Evolutionary conservation across 2,113 vertebrate genomes (phyloP).

Genomic region (Megaceryle torquata): DNA sequence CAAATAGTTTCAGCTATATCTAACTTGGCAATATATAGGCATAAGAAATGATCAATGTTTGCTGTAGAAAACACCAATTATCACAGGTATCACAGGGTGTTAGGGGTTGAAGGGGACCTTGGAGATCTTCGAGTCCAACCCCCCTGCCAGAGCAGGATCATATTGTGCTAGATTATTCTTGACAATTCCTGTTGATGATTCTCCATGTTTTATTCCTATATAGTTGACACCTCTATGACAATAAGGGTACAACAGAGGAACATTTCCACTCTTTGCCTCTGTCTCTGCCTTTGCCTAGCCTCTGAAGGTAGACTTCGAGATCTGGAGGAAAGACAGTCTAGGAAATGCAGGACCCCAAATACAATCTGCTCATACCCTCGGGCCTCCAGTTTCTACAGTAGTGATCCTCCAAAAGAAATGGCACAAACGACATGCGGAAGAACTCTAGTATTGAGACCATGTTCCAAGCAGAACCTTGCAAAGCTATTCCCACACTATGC

Average conservation of each 20-base stretch:
- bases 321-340: not conserved
- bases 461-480: not conserved
- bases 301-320: not conserved
- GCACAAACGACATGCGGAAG: fast-evolving
- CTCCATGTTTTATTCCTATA: not conserved
- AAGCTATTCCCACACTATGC: not conserved
- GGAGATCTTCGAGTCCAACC: too few relatives aligned
- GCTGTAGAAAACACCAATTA: not conserved
- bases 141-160: too few relatives aligned
- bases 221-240: not conserved
- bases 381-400: not conserved
- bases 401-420: not conserved
- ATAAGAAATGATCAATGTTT: fast-evolving
- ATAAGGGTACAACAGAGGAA: not conserved
- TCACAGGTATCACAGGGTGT: too few relatives aligned
- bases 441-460: not conserved
- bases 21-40: not conserved
- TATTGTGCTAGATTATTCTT: too few relatives aligned
- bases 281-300: not conserved
- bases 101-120: too few relatives aligned
- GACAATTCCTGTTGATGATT: not conserved
- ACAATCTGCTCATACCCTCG: not conserved
- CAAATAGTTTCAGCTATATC: not conserved
- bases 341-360: not conserved
- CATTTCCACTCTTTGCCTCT: not conserved